Base-by-base conservation (phyloP, 1,140 invertebrate genomes). In the Brachionus rubens region DNA sequence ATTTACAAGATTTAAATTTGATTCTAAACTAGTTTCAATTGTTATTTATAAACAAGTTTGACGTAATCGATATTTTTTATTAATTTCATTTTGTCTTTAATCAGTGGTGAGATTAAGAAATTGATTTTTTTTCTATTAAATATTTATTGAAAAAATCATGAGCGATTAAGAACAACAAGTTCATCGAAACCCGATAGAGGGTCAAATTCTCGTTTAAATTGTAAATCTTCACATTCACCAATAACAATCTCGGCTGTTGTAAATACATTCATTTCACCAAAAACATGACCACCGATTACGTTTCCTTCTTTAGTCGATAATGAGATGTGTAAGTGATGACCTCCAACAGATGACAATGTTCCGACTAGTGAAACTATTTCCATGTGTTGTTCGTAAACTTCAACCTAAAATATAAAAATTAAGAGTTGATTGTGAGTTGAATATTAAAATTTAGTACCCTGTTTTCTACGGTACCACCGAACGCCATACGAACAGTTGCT, bases 211-310 rank as follows among this genome's bases (percentile, higher is more conserved):
- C 85, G 77, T 26, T 47, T 76, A 78, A 85, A 84, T n/a, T 12
- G 65, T 2, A 81, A 62, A 40, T 79, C 79, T 19, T 75, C 21
- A 62, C 79, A 78, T 52, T 85, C 80, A 6, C 85, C 85, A 28
- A 86, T 75, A 1, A 85, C 80, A 6, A 86, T 78, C 78, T 86
- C 85, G 16, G 84, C 85, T 30, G 86, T 86, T 2, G 85, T 86
- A 77, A 82, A 82, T n/a, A 86, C 81, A 21, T 80, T 77, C n/a
- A 86, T 76, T 77, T 85, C 81, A 10, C 82, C 83, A n/a, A 75
- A 56, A 12, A 86, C 83, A 80, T 86, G 86, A 59, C 86, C 86
- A 1, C 83, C 82, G n/a, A 85, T 75, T 1, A 84, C 82, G 2
- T 78, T 75, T 2, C 85, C 85, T 21, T 83, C 68, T 33, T 78